phyloP scores from a whole-genome alignment of 2,888 invertebrate species.

The Eristalis intricaria region DNA sequence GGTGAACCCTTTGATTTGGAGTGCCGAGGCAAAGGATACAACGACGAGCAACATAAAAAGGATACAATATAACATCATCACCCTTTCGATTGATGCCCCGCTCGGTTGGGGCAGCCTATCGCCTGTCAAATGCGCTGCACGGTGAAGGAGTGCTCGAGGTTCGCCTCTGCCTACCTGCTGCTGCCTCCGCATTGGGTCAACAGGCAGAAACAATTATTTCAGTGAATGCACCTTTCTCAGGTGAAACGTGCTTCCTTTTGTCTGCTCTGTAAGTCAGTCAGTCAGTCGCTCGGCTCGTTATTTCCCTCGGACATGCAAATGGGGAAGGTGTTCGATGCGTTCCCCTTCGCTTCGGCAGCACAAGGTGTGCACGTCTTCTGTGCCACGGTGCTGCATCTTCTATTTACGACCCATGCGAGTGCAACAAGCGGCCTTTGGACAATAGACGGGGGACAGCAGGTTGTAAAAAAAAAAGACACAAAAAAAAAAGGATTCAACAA shows the following conservation, averaged over 20 bases:
- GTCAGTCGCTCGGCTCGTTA: constrained; percentile 37
- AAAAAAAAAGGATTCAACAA: constrained; percentile 41
- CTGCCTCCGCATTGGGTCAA: constrained; percentile 30
- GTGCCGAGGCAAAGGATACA: background rate
- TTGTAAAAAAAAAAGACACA: constrained; percentile 13
- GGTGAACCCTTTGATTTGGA: constrained; percentile 62
- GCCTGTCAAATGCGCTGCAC: background rate
- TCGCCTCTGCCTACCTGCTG: background rate
- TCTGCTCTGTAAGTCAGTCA: background rate
- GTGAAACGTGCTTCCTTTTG: constrained; percentile 69
- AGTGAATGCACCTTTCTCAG: constrained; percentile 68
- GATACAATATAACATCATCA: constrained; percentile 67
- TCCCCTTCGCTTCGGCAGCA: background rate
- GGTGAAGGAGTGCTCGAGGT: background rate
- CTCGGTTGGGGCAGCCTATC: background rate
- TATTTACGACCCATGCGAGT: constrained; percentile 11
- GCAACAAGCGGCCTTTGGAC: constrained; percentile 59
- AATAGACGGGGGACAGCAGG: constrained; percentile 34
- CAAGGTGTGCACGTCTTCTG: constrained; percentile 53
- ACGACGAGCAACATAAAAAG: constrained; percentile 27
- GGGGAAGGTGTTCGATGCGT: constrained; percentile 60
- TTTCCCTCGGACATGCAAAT: constrained; percentile 68
- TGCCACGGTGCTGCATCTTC: constrained; percentile 35
- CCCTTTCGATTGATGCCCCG: constrained; percentile 56
- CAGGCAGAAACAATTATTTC: constrained; percentile 56